Evolutionary conservation across 2,888 invertebrate species (phyloP).

Genomic region (Watsonalla cultraria): DNA sequence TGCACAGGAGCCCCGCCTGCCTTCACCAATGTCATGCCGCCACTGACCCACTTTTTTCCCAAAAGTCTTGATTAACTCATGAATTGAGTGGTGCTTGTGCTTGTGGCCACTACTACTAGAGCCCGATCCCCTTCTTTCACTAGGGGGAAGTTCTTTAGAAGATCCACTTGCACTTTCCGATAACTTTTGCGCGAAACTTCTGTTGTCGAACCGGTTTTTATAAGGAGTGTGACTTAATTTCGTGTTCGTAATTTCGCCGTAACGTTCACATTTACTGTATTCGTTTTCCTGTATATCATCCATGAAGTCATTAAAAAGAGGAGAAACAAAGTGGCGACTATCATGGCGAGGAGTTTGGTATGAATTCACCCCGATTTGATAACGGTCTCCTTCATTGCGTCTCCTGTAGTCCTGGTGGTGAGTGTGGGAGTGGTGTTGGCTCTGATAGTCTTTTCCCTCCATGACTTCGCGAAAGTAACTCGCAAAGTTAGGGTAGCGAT

Average conservation of each 20-base stretch:
- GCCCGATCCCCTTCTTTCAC: constrained; percentile 59
- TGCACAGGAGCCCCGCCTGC: constrained; percentile 61
- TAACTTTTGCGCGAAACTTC: constrained; percentile 65
- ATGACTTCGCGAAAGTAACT: constrained; percentile 67
- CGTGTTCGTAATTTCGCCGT: constrained; percentile 67
- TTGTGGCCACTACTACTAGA: constrained; percentile 51
- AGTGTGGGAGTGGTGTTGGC: constrained; percentile 43
- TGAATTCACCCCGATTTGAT: constrained; percentile 44
- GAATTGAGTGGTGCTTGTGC: constrained; percentile 84
- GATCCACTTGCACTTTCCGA: constrained; percentile 39
- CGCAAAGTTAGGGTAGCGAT: constrained; percentile 65
- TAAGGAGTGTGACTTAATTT: constrained; percentile 45
- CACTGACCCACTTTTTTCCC: constrained; percentile 87
- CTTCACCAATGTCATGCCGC: constrained; percentile 78
- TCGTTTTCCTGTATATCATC: constrained; percentile 73
- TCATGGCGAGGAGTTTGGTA: constrained; percentile 53
- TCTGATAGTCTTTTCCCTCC: constrained; percentile 38
- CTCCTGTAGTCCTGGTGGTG: constrained; percentile 48
- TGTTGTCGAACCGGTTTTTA: constrained; percentile 58
- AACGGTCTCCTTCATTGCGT: constrained; percentile 52
- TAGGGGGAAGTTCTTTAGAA: constrained; percentile 33
- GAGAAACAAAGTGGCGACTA: constrained; percentile 67
- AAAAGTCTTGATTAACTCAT: constrained; percentile 86
- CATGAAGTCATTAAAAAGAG: constrained; percentile 65
- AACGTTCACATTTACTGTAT: constrained; percentile 69